phyloP scores from a whole-genome alignment of 2,797 vertebrate genomes.

The Danio kyathit region DNA sequence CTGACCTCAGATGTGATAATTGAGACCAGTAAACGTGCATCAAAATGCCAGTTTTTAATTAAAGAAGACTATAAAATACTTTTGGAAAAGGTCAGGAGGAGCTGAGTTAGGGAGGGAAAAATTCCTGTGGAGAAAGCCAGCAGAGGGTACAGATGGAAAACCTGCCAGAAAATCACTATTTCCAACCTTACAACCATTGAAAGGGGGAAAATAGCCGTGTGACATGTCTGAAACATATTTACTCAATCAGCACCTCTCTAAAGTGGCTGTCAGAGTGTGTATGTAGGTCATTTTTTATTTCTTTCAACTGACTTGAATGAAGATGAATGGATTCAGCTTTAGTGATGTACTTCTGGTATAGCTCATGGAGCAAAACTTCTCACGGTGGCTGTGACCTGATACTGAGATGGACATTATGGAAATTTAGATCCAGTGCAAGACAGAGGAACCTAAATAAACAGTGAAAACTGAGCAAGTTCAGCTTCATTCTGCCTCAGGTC shows the following conservation, averaged over 20 bases:
- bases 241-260: slow-evolving; percentile 72
- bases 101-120: slow-evolving; percentile 62
- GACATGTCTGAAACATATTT: slow-evolving; percentile 76
- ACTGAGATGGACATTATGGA: slow-evolving; percentile 23
- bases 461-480: slow-evolving; percentile 39
- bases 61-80: slow-evolving; percentile 75
- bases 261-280: slow-evolving; percentile 61
- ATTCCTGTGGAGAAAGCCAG: slow-evolving; percentile 64
- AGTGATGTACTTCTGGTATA: neutral
- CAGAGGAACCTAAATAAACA: slow-evolving; percentile 52
- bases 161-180: slow-evolving; percentile 77
- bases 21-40: slow-evolving; percentile 65
- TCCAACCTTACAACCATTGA: slow-evolving; percentile 68
- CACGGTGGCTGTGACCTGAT: slow-evolving; percentile 20
- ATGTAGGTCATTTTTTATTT: slow-evolving; percentile 5
- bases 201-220: slow-evolving; percentile 70
- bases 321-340: slow-evolving; percentile 14
- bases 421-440: slow-evolving; percentile 32
- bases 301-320: slow-evolving; percentile 9
- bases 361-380: slow-evolving; percentile 3
- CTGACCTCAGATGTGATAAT: slow-evolving; percentile 67
- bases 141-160: slow-evolving; percentile 66
- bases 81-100: slow-evolving; percentile 72
- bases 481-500: slow-evolving; percentile 27
- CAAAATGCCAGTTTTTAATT: slow-evolving; percentile 76